A percentile compares a stretch with the other conserved stretches of the same genome.
phyloP scores from a whole-genome alignment of 2,888 invertebrate species.

The Agrochola litura region DNA sequence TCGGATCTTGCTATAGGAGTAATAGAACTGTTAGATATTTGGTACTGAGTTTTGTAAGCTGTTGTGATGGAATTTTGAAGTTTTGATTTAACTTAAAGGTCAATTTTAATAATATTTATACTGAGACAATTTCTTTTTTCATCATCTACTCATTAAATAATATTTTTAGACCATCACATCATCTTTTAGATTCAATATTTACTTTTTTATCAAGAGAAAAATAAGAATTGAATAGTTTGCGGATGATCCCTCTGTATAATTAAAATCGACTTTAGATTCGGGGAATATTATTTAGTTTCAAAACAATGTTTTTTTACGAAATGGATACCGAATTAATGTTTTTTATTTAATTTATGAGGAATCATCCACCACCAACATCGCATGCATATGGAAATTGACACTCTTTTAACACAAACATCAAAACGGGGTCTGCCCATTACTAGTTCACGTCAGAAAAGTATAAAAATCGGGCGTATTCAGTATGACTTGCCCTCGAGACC shows the following conservation, averaged over 20 bases:
- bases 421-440: slow-evolving; percentile 30
- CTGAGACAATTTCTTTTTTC: neutral
- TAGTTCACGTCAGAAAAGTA: slow-evolving; percentile 52
- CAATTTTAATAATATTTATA: neutral
- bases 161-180: slow-evolving; percentile 15
- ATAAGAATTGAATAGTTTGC: slow-evolving; percentile 14
- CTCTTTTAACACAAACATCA: slow-evolving; percentile 36
- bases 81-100: too few relatives aligned
- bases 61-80: slow-evolving; percentile 3
- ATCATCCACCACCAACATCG: slow-evolving; percentile 9
- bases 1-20: slow-evolving; percentile 95
- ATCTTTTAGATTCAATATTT: slow-evolving; percentile 5
- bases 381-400: slow-evolving; percentile 8
- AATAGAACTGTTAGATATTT: slow-evolving; percentile 34
- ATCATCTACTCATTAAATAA: neutral
- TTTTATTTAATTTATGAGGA: neutral
- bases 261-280: neutral
- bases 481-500: slow-evolving; percentile 91
- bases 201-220: neutral
- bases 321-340: too few relatives aligned
- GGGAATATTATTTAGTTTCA: neutral
- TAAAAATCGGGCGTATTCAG: slow-evolving; percentile 84
- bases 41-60: neutral
- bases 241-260: slow-evolving; percentile 31
- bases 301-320: neutral